Percentiles rank a stretch among this genome's conserved stretches.
Evolutionary conservation across 1,140 invertebrate species (phyloP).

Genomic region (Heliconius hewitsoni): DNA sequence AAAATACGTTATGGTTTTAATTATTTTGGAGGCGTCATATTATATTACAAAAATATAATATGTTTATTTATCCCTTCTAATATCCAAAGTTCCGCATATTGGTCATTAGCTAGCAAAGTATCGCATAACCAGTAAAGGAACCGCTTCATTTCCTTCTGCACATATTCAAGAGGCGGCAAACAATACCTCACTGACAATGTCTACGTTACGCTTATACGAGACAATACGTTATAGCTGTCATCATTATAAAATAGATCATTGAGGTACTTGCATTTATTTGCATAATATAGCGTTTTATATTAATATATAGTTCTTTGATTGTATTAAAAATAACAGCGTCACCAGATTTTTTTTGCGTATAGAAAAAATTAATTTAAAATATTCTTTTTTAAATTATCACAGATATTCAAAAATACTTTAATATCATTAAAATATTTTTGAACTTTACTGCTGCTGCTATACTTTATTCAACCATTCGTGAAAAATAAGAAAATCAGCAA

Average conservation of each 20-base stretch:
- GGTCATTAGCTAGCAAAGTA: not conserved
- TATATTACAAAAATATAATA: not conserved
- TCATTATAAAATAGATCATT: not conserved
- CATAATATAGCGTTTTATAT: not conserved
- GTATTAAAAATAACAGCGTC: too few species aligned
- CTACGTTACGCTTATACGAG: conserved; percentile 46
- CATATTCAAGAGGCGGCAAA: conserved; percentile 69
- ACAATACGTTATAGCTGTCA: not conserved
- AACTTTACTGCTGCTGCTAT: too few species aligned
- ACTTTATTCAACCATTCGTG: too few species aligned
- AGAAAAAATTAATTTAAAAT: too few species aligned
- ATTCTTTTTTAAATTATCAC: too few species aligned
- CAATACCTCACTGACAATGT: conserved; percentile 74
- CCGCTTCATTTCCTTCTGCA: conserved; percentile 73
- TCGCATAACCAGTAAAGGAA: conserved; percentile 34
- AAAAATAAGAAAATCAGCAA: too few species aligned
- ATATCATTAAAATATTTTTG: not conserved
- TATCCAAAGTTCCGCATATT: not conserved
- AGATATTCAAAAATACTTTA: not conserved
- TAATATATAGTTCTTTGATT: too few species aligned
- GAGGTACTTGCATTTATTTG: not conserved
- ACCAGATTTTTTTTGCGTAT: too few species aligned
- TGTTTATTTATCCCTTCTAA: not conserved
- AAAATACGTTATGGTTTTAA: too few species aligned
- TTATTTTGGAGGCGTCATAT: too few species aligned